Base-by-base conservation (phyloP, 2,797 vertebrate species). In the Loris lydekkerianus region DNA sequence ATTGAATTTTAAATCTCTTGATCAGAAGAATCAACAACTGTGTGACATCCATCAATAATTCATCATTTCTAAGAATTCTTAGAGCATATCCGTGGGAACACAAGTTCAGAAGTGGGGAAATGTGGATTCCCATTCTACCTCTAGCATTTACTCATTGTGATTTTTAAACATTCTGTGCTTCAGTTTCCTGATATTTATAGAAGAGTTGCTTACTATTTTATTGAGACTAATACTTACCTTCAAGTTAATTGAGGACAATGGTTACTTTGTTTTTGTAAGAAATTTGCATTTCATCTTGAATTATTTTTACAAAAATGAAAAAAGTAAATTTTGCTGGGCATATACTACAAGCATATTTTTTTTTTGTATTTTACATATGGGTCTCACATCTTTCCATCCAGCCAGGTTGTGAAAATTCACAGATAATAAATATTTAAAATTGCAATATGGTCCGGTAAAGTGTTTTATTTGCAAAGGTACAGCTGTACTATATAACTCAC, bases 1-100 rank as follows among this genome's bases (percentile, higher is more conserved):
- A 95, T 37, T 97, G 72, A 97, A 94, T 96, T 94, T 95, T 96
- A 93, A 97, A 93, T 94, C 84, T 95, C 70, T 92, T 70, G 10
- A 89, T 93, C 82, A 81, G 81, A 93, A 46, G 29, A 77, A 67
- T 90, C 87, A 90, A 94, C 81, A 95, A 86, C 70, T 88, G 49
- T 10, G 6, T 92, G 93, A 80, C 65, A 94, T 49, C 70, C 61
- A 92, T 97, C 93, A 93, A 93, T 96, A 96, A 96, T 96, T 97
- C 87, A 97, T 89, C 37, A 10, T 92, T 93, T 96, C 70, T 65
- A n/a, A 92, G 93, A 70, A 0, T n/a, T 25, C 20, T 70, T 29
- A 56, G 65, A 88, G 63, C 49, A 31, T 67, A 37, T 78, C 1
- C 23, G 34, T 53, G 31, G 11, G 27, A 81, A 20, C 7, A 13